Base-by-base conservation (phyloP, 2,888 invertebrate species). In the Axea sp. region DNA sequence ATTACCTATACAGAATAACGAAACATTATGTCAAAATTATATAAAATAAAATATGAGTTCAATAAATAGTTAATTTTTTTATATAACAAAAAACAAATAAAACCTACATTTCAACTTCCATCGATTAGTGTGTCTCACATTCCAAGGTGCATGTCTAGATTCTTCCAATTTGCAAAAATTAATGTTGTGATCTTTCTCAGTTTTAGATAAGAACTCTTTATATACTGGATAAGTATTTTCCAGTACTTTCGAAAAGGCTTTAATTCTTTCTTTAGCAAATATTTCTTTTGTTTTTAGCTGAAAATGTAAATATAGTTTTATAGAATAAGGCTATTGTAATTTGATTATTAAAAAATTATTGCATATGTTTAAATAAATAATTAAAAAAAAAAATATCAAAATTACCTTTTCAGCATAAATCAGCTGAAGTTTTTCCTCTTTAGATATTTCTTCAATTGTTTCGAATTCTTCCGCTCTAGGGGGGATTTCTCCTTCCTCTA, bases 61-160 rank as follows among this genome's bases (percentile, higher is more conserved):
- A 62, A 19, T 14, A 35, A 24, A 24, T 31, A 41, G 22, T 12
- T 9, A n/a, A 53, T 15, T 45, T 28, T n/a, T 24, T 7, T 24
- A 24, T 24, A 6, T 7, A 19, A 3, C 4, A 4, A 19, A 19
- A 19, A 19, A 19, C 19, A 4, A 4, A 19, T 19, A 4, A 4
- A 19, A 41, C 49, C 86, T 79, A 87, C 87, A 87, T 49, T 82
- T 78, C 31, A 87, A 86, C 60, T 87, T 87, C 87, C 87, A 87
- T 15, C 87, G 82, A 79, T 86, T 86, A 1, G 83, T 84, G 30
- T 84, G 78, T 30, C 84, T 81, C 19, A 81, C 81, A 39, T 83
- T 81, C 62, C 85, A 81, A 1, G 84, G 80, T 62, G 83, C 84
- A 30, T 79, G 82, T 33, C 81, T 80, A 1, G 83, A 77, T 3